phyloP scores from a whole-genome alignment of 1,140 invertebrate species.

The Apis florea region DNA sequence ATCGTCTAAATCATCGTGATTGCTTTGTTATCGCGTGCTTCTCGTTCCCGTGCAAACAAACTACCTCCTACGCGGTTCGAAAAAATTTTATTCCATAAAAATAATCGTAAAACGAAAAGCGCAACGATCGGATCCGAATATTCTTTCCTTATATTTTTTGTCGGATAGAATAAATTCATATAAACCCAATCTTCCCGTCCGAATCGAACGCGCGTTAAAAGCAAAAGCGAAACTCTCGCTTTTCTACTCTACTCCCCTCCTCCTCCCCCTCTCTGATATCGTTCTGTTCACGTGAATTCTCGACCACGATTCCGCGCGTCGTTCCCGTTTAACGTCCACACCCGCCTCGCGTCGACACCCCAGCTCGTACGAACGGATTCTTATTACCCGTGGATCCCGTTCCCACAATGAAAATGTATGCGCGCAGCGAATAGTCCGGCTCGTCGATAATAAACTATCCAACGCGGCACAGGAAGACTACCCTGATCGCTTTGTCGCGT shows the following conservation, averaged over 20 bases:
- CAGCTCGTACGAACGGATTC: slow-evolving; percentile 34
- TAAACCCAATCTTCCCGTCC: too few relatives aligned
- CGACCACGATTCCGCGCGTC: background rate
- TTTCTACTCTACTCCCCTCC: background rate
- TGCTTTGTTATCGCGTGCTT: background rate
- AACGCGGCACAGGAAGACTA: slow-evolving; percentile 1
- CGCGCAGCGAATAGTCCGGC: slow-evolving; percentile 31
- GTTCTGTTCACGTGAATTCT: too few relatives aligned
- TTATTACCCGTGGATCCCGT: slow-evolving; percentile 16
- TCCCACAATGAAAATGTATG: slow-evolving; percentile 42
- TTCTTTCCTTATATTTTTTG: too few relatives aligned
- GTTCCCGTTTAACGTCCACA: slow-evolving; percentile 4
- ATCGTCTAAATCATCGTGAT: slow-evolving; percentile 15
- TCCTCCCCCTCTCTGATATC: too few relatives aligned
- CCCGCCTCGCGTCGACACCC: background rate
- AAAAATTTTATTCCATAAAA: too few relatives aligned
- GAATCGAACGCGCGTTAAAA: background rate
- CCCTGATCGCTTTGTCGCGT: slow-evolving; percentile 51
- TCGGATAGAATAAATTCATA: too few relatives aligned
- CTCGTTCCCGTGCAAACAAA: too few relatives aligned
- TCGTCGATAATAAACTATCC: slow-evolving; percentile 53
- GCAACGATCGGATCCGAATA: too few relatives aligned
- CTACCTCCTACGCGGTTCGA: too few relatives aligned
- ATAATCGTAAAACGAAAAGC: too few relatives aligned
- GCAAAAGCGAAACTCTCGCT: background rate